A percentile compares a stretch with the other conserved stretches of the same genome.
phyloP scores from a whole-genome alignment of 1,140 invertebrate species.

The Diploscapter pachys region DNA sequence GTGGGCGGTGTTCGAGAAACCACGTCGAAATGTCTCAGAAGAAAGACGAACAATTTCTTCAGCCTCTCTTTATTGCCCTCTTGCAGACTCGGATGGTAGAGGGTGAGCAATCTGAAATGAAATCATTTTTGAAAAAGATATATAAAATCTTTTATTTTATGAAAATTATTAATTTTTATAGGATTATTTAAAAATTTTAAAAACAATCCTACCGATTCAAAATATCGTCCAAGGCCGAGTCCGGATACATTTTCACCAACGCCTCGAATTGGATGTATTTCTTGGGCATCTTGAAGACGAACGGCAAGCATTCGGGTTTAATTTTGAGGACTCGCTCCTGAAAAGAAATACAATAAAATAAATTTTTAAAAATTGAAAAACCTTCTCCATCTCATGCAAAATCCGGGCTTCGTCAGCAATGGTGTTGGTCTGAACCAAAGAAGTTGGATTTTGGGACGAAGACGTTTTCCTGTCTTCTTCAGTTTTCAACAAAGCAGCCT shows the following conservation, averaged over 20 bases:
- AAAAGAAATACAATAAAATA: too few species aligned
- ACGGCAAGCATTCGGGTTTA: conserved; percentile 15
- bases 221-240: conserved; percentile 1
- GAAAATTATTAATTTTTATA: not conserved
- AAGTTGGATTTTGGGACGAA: conserved; percentile 27
- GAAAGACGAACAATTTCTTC: conserved; percentile 35
- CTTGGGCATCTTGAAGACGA: conserved; percentile 35
- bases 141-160: not conserved
- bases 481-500: conserved; percentile 19
- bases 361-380: conserved; percentile 8
- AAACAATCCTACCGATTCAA: not conserved
- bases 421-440: conserved; percentile 27
- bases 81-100: conserved; percentile 43
- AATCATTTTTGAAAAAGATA: not conserved
- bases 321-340: too few species aligned
- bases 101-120: conserved; percentile 32
- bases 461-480: conserved; percentile 21
- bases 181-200: not conserved
- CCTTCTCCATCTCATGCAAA: conserved; percentile 23
- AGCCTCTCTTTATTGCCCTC: conserved; percentile 40
- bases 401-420: conserved; percentile 31
- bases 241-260: conserved; percentile 16
- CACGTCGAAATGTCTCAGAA: conserved; percentile 31
- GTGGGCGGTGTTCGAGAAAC: conserved; percentile 16
- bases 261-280: conserved; percentile 29